phyloP scores from a whole-genome alignment of 92 coral and sea anemone species.

The Montipora capitata region DNA sequence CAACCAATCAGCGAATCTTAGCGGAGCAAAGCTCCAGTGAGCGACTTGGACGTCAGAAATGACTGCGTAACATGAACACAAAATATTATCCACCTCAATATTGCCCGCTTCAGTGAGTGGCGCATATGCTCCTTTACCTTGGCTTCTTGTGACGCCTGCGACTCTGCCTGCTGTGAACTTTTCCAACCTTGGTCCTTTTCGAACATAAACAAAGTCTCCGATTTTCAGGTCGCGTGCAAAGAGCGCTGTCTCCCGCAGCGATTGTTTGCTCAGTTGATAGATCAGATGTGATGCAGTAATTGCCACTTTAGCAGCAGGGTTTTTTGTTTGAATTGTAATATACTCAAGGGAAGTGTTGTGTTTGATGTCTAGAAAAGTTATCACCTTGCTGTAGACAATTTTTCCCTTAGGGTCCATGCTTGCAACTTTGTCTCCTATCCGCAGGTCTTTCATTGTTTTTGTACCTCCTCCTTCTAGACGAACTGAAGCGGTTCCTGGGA shows the following conservation, averaged over 20 bases:
- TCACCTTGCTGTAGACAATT: conserved; percentile 83
- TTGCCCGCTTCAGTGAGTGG: conserved; percentile 98
- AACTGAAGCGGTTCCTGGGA: conserved; percentile 77
- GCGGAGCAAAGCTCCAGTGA: conserved; percentile 91
- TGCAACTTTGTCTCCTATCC: conserved; percentile 81
- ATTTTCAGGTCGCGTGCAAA: conserved; percentile 80
- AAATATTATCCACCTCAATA: conserved; percentile 83
- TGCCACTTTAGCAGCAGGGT: conserved; percentile 76
- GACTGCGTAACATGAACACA: conserved; percentile 94
- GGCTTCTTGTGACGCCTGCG: conserved; percentile 37
- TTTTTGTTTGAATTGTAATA: conserved; percentile 75
- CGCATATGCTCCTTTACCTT: conserved; percentile 83
- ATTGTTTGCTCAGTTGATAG: conserved; percentile 89
- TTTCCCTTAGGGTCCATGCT: conserved; percentile 73
- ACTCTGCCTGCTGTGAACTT: conserved; percentile 83
- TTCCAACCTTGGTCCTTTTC: conserved; percentile 35
- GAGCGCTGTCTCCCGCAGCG: conserved; percentile 72
- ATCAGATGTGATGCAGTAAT: conserved; percentile 93
- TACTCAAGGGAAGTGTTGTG: conserved; percentile 67
- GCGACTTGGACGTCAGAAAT: conserved; percentile 78
- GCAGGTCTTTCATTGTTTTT: conserved; percentile 74
- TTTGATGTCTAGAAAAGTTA: conserved; percentile 90
- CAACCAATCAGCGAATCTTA: conserved; percentile 68
- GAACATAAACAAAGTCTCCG: conserved; percentile 86
- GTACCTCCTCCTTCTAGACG: conserved; percentile 66